phyloP scores from a whole-genome alignment of 2,888 invertebrate species.

The Elysia crispata region DNA sequence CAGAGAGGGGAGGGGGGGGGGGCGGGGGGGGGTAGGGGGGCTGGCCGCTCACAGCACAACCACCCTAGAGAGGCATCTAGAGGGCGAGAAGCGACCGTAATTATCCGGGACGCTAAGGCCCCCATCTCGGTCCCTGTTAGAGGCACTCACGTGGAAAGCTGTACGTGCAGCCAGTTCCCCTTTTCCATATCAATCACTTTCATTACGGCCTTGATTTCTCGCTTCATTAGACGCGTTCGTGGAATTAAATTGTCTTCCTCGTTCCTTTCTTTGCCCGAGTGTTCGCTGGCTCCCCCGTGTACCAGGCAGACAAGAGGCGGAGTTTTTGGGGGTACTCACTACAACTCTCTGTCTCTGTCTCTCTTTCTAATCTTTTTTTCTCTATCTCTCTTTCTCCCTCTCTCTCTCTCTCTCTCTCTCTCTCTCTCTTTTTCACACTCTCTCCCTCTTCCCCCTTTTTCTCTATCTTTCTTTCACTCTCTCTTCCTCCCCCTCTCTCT shows the following conservation, averaged over 20 bases:
- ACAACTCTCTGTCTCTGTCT: conserved; percentile 1
- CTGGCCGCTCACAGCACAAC: background rate
- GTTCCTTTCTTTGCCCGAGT: background rate
- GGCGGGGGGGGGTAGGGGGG: background rate
- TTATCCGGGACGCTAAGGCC: conserved; percentile 44
- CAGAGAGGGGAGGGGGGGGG: background rate
- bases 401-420: background rate
- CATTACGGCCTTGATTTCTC: conserved; percentile 57
- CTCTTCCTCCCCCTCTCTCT: conserved; percentile 15
- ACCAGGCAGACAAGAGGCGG: too few relatives aligned
- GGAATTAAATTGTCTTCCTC: conserved; percentile 58
- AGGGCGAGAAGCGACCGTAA: conserved; percentile 45
- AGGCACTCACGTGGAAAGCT: conserved; percentile 48
- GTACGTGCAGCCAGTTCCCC: conserved; percentile 53
- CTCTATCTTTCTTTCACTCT: background rate
- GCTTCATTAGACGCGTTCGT: conserved; percentile 55
- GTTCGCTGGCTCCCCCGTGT: background rate
- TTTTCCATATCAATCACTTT: conserved; percentile 58
- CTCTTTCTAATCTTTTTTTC: background rate
- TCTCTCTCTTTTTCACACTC: background rate
- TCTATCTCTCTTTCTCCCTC: background rate
- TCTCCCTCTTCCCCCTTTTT: too few relatives aligned
- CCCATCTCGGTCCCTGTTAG: conserved; percentile 44
- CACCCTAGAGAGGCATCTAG: conserved; percentile 43
- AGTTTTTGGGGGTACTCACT: too few relatives aligned